Base-by-base conservation (phyloP, 2,797 vertebrate species). In the Limnodromus scolopaceus region DNA sequence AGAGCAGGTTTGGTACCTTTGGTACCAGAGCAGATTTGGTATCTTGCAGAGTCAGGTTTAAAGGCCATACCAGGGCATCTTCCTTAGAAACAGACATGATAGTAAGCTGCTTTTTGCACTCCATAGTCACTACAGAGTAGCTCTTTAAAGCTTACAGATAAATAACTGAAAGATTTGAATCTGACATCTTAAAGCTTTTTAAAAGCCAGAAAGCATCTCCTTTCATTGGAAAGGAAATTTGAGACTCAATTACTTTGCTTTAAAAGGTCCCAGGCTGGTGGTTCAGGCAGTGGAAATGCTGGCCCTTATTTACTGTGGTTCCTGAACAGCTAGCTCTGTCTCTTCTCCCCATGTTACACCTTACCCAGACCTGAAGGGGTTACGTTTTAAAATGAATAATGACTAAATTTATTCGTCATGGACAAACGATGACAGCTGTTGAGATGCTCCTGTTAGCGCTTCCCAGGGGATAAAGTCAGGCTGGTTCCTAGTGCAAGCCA, bases 381-480 rank as follows among this genome's bases (percentile, higher is more conserved):
- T 82, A 89, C 92, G 0, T 86, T 94, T 81, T 85, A 75, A 82
- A 89, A 86, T 91, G 92, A 93, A 91, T 95, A 87, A 94, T 97
- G 97, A 97, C 86, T 92, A 89, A 89, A 94, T 93, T 93, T 97
- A 92, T 97, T 96, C 85, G 85, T 91, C 85, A 81, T 92, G 92
- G 95, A 91, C 41, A 91, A 95, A 89, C 11, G 83, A 92, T 96
- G 97, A 98, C 96, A 97, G 95, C 94, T 96, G 91, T 95, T 97
- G 94, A 94, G 95, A 95, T 96, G 94, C 87, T 97, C 96, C 96
- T 97, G 97, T 96, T 97, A 96, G 95, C 54, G 70, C 90, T 95
- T 93, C 98, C 98, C 89, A 79, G 92, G 97, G 92, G 96, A 96
- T 92, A 85, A 95, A 66, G 93, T 96, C 87, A 95, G 83, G 83